Evolutionary conservation across 1,140 invertebrate genomes (phyloP).

Genomic region (Drosophila cardini): DNA sequence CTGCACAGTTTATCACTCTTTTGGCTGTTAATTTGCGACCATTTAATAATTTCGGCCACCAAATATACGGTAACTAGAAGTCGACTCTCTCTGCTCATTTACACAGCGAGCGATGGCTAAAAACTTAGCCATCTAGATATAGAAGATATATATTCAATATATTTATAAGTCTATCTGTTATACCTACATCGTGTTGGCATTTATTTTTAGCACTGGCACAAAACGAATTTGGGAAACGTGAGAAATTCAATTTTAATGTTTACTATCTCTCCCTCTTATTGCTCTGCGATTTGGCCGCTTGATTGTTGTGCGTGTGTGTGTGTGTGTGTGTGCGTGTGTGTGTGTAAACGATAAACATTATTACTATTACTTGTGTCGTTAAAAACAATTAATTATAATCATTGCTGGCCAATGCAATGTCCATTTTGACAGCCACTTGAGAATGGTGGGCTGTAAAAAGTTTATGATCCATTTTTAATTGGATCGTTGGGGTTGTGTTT

Average conservation of each 20-base stretch:
- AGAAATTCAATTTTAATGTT: slow-evolving; percentile 52
- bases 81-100: slow-evolving; percentile 3
- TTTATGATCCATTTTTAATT: slow-evolving; percentile 49
- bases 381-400: slow-evolving; percentile 69
- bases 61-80: neutral
- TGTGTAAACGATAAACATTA: slow-evolving; percentile 58
- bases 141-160: slow-evolving; percentile 2
- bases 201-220: slow-evolving; percentile 65
- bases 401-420: slow-evolving; percentile 16
- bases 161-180: slow-evolving; percentile 17
- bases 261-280: slow-evolving; percentile 58
- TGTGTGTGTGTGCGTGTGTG: slow-evolving; percentile 17
- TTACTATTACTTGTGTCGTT: slow-evolving; percentile 59
- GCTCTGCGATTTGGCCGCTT: slow-evolving; percentile 21
- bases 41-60: too few relatives aligned
- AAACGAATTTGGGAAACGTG: slow-evolving; percentile 36
- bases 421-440: slow-evolving; percentile 45
- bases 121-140: slow-evolving; percentile 3
- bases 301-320: slow-evolving; percentile 43
- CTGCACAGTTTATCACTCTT: too few relatives aligned
- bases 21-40: too few relatives aligned
- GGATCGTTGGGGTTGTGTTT: slow-evolving; percentile 11
- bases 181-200: slow-evolving; percentile 38
- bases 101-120: neutral
- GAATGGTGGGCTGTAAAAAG: slow-evolving; percentile 61